A percentile compares a stretch with the other conserved stretches of the same genome.
Conservation (phyloP, 2,888 invertebrate genomes). For the Ephialtes manifestator region DNA sequence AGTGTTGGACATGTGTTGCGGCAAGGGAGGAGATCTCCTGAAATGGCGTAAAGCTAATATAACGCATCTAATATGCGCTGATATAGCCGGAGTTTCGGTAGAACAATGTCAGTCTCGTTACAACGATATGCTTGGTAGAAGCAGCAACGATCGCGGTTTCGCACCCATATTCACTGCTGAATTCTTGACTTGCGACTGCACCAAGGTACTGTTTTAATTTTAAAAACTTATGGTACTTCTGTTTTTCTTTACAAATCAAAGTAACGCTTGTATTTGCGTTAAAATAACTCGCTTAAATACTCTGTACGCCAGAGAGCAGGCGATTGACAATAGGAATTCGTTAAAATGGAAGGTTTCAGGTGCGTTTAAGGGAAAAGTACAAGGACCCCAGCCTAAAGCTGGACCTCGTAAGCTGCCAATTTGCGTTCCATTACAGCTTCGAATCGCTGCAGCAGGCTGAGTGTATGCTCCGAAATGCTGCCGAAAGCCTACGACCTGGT, state of each 20-base stretch:
- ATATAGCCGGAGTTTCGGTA: constrained; percentile 97
- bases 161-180: constrained; percentile 92
- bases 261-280: neutral
- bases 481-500: constrained; percentile 95
- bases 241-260: constrained; percentile 2
- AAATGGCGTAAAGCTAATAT: constrained; percentile 97
- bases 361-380: constrained; percentile 91
- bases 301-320: constrained; percentile 59
- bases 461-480: constrained; percentile 96
- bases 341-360: constrained; percentile 83
- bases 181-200: constrained; percentile 96
- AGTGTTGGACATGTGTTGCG: constrained; percentile 98
- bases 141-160: constrained; percentile 78
- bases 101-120: constrained; percentile 96
- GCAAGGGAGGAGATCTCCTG: constrained; percentile 99
- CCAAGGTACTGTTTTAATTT: constrained; percentile 88
- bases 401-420: constrained; percentile 98
- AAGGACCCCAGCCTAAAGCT: constrained; percentile 92
- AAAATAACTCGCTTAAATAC: constrained; percentile 23
- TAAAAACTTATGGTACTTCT: neutral
- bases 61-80: constrained; percentile 94
- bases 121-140: constrained; percentile 88
- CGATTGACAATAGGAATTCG: constrained; percentile 73
- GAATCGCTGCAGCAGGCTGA: constrained; percentile 95
- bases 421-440: constrained; percentile 99